Conservation (phyloP, 2,113 vertebrate genomes). For the Lagenorhynchus albirostris region DNA sequence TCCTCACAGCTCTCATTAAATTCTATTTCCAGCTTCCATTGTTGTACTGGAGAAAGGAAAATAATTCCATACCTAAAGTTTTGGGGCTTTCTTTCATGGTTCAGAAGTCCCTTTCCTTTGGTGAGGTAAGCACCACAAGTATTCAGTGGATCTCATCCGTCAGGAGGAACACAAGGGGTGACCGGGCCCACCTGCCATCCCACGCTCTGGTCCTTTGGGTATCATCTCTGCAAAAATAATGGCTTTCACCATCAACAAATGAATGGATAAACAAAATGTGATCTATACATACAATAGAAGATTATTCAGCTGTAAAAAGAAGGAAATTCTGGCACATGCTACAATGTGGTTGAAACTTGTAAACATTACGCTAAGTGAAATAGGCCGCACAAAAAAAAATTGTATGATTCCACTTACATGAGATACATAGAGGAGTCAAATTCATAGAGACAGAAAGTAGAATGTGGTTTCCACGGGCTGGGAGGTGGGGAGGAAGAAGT, state of each 20-base stretch:
- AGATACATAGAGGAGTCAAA: neutral
- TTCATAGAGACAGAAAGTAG: neutral
- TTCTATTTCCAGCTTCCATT: neutral
- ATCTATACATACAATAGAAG: neutral
- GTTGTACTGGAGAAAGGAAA: neutral
- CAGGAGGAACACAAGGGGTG: neutral
- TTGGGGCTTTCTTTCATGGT: neutral
- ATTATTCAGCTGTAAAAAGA: neutral
- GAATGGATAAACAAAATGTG: neutral
- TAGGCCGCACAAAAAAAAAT: neutral
- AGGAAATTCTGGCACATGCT: neutral
- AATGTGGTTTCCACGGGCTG: neutral
- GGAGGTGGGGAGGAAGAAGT: neutral
- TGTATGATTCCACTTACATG: neutral
- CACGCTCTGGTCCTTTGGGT: neutral
- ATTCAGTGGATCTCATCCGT: neutral
- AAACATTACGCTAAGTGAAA: conserved; percentile 6
- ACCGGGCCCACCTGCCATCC: neutral
- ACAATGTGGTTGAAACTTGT: neutral
- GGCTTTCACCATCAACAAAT: neutral
- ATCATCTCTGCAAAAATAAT: neutral
- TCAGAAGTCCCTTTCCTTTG: neutral
- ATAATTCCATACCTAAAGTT: neutral
- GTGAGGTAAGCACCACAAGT: neutral
- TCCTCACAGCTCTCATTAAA: conserved; percentile 9